Conservation (phyloP, 2,113 vertebrate species). For the Hippoglossus stenolepis region DNA sequence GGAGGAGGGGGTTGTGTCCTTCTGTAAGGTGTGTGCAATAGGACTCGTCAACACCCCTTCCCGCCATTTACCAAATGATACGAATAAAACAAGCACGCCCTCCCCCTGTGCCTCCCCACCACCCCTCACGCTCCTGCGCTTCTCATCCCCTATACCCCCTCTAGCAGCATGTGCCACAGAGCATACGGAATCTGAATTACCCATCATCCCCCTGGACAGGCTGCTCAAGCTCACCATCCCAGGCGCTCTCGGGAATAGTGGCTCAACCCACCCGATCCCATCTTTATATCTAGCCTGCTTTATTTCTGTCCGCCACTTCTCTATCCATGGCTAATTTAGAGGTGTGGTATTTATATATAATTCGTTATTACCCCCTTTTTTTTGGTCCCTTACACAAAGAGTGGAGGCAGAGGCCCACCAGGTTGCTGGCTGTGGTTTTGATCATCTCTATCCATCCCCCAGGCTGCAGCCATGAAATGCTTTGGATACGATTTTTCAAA, state of each 20-base stretch:
- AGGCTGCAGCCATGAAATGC: constrained; percentile 48
- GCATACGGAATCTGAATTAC: constrained; percentile 74
- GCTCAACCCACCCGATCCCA: constrained; percentile 59
- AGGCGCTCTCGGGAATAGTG: constrained; percentile 46
- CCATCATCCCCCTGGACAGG: constrained; percentile 70
- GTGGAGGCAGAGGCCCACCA: constrained; percentile 10
- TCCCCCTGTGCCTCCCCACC: constrained; percentile 23
- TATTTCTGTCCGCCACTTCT: constrained; percentile 36
- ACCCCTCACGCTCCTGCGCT: constrained; percentile 50
- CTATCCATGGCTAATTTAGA: constrained; percentile 52
- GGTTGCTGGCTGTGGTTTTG: constrained; percentile 49
- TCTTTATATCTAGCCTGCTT: constrained; percentile 64
- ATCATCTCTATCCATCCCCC: constrained; percentile 46
- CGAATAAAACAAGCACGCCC: constrained; percentile 46
- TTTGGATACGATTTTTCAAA: constrained; percentile 48
- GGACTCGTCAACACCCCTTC: constrained; percentile 71
- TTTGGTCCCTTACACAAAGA: constrained; percentile 1
- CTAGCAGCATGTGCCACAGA: constrained; percentile 81
- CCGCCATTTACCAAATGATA: constrained; percentile 64
- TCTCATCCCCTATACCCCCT: constrained; percentile 49
- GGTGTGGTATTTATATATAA: constrained; percentile 40
- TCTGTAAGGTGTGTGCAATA: constrained; percentile 96
- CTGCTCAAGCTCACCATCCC: constrained; percentile 67
- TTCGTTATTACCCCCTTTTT: neutral
- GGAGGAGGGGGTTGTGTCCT: constrained; percentile 98